Conservation (phyloP, 2,888 invertebrate genomes). For the Empis stercorea region DNA sequence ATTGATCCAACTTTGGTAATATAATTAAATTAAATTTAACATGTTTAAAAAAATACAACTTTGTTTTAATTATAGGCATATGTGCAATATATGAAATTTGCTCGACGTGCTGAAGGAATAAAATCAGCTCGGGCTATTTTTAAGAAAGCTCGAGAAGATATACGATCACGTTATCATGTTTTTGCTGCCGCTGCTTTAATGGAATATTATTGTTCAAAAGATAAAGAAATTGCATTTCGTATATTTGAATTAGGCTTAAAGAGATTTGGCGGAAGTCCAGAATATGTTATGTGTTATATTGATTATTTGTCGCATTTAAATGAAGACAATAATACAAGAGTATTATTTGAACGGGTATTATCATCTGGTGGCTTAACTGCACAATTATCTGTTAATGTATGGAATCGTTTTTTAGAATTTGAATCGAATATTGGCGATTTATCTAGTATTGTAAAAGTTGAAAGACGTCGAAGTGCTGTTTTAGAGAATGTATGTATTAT, state of each 20-base stretch:
- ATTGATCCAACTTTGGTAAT: conserved; percentile 93
- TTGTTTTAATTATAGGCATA: too few species aligned
- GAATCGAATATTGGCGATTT: conserved; percentile 98
- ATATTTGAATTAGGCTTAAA: conserved; percentile 96
- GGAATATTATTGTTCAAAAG: conserved; percentile 99
- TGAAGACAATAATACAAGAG: conserved; percentile 98
- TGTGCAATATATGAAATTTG: conserved; percentile 99
- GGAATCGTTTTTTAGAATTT: conserved; percentile 97
- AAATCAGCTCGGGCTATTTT: conserved; percentile 92
- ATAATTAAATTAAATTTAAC: too few species aligned
- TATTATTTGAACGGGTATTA: conserved; percentile 93
- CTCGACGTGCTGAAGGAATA: conserved; percentile 92
- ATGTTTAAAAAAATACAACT: too few species aligned
- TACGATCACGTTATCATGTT: conserved; percentile 73
- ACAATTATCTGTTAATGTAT: conserved; percentile 92
- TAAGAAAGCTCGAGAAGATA: conserved; percentile 87
- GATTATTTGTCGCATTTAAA: conserved; percentile 96
- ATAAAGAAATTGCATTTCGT: conserved; percentile 89
- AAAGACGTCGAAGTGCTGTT: conserved; percentile 80
- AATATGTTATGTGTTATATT: conserved; percentile 90
- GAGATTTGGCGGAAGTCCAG: conserved; percentile 89
- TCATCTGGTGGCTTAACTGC: conserved; percentile 83
- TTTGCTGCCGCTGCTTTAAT: conserved; percentile 95
- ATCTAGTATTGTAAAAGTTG: conserved; percentile 94
- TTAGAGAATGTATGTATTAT: conserved; percentile 64